A percentile compares a stretch with the other conserved stretches of the same genome.
These are phyloP conservation scores for Elegia similella DNA, from an alignment of 2,888 invertebrate genomes.

Conservation along the genomic window DNA sequence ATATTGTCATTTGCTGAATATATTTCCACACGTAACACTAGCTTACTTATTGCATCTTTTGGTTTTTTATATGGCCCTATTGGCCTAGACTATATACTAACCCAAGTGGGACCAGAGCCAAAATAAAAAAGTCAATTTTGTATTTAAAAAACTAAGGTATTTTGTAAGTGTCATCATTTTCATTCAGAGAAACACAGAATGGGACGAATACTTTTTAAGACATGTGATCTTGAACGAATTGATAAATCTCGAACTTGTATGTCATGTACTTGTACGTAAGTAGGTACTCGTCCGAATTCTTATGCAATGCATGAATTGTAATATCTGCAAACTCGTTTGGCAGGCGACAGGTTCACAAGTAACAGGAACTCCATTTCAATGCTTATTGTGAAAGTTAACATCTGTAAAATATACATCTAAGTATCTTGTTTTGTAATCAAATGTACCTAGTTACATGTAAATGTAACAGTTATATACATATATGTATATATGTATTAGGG, in stretches of 20 bases:
- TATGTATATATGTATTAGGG: too few species aligned
- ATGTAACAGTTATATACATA: too few species aligned
- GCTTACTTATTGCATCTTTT: too few species aligned
- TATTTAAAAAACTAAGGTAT: too few species aligned
- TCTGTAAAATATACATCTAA: conserved; percentile 26
- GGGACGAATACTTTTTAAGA: not conserved
- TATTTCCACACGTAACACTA: too few species aligned
- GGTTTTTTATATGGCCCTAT: too few species aligned
- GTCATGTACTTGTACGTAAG: too few species aligned
- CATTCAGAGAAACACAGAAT: not conserved
- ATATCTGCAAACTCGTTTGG: conserved; percentile 56
- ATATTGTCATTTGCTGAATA: too few species aligned
- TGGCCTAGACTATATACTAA: too few species aligned
- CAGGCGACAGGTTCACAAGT: conserved; percentile 45
- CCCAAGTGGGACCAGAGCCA: too few species aligned
- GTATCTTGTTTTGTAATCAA: not conserved
- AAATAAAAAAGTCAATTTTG: too few species aligned
- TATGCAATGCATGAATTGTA: conserved; percentile 44
- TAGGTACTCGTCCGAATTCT: conserved; percentile 35
- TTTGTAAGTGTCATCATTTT: not conserved
- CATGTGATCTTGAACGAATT: not conserved
- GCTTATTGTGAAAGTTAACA: conserved; percentile 56
- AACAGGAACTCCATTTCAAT: conserved; percentile 36
- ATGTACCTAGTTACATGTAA: not conserved
- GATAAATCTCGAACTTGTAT: not conserved